Conservation (phyloP, 1,140 invertebrate species). For the Drosophila baimaii region DNA sequence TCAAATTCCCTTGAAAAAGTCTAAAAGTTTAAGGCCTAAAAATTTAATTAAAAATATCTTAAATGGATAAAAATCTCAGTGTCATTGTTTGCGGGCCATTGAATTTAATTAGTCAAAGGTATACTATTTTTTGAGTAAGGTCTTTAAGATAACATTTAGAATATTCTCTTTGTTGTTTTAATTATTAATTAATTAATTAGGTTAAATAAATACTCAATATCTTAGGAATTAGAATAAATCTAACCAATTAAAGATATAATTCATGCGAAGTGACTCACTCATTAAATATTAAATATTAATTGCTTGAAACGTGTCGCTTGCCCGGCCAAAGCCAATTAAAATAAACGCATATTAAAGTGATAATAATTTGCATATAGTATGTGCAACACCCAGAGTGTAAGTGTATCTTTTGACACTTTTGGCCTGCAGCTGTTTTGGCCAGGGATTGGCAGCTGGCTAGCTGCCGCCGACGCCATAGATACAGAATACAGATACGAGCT, state of each 20-base stretch:
- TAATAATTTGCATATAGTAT: conserved; percentile 71
- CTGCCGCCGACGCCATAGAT: conserved; percentile 27
- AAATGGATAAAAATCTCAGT: not conserved
- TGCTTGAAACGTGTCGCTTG: not conserved
- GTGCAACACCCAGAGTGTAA: conserved; percentile 36
- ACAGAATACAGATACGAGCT: conserved; percentile 34
- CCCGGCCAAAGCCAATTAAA: conserved; percentile 34
- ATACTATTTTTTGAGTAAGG: no score
- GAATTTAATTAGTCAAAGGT: not conserved
- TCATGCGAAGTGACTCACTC: not conserved
- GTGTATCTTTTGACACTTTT: conserved; percentile 42
- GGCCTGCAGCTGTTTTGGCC: conserved; percentile 34
- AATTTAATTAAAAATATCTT: conserved; percentile 6
- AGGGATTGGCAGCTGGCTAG: conserved; percentile 13
- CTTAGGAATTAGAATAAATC: not conserved
- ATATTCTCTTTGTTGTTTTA: not conserved
- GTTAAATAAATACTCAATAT: not conserved
- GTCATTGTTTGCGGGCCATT: not conserved
- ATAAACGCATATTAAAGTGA: conserved; percentile 52
- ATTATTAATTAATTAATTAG: not conserved
- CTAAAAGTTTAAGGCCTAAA: not conserved
- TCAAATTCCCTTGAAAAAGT: not conserved
- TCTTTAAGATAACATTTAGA: not conserved
- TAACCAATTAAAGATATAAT: not conserved
- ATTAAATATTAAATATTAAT: not conserved